Percentiles rank a stretch among this genome's conserved stretches.
Conservation (phyloP, 2,113 vertebrate species). For the Phyllostomus discolor region DNA sequence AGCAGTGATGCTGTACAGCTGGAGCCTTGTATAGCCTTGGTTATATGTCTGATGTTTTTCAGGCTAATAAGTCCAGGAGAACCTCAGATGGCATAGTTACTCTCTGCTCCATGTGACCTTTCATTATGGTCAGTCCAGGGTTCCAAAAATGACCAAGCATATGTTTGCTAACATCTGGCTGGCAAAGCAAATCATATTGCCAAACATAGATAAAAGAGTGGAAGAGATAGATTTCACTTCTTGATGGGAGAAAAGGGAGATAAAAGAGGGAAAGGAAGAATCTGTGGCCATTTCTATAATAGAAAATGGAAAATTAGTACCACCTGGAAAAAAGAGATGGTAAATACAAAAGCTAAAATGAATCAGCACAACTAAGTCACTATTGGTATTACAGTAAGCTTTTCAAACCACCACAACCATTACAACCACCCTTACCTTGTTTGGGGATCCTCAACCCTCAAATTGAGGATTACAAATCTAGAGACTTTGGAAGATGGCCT, state of each 20-base stretch:
- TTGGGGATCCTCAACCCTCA: not conserved
- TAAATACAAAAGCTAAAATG: not conserved
- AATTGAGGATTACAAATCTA: not conserved
- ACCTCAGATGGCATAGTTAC: rapidly evolving
- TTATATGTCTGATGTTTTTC: not conserved
- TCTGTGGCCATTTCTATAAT: not conserved
- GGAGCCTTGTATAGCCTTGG: no score
- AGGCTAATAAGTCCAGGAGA: not conserved
- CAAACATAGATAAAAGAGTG: not conserved
- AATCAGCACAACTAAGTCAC: not conserved
- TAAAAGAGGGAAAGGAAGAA: not conserved
- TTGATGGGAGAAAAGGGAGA: not conserved
- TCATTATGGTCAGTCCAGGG: no score
- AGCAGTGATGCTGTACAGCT: not conserved
- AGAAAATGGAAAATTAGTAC: not conserved
- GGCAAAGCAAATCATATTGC: not conserved
- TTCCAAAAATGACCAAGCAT: not conserved
- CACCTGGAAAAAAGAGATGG: not conserved
- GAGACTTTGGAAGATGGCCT: no score
- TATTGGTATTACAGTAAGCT: not conserved
- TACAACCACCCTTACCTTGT: not conserved
- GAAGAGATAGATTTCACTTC: not conserved
- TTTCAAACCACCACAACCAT: not conserved
- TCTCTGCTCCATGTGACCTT: not conserved
- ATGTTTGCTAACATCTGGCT: not conserved